Evolutionary conservation across 2,113 vertebrate genomes (phyloP), one percentile per base, ranked within the genome.

Genomic region (Sturnira hondurensis): DNA sequence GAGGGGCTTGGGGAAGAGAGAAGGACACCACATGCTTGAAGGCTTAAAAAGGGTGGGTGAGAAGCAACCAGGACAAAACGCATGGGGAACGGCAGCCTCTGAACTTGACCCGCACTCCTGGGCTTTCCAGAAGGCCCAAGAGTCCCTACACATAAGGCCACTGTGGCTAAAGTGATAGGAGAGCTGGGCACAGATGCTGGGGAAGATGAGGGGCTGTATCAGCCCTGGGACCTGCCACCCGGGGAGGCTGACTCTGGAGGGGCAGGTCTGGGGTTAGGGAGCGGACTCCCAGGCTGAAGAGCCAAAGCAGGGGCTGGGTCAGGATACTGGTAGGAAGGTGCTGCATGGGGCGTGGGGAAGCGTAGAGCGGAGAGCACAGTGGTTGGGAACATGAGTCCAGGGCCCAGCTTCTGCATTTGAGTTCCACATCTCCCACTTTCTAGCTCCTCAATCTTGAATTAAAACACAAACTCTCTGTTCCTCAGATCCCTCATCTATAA

Each of bases 401-500:
- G 56, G 68, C 36, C 65, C 52, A 47, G 22, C 52, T n/a, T 70
- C 52, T 41, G 54, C 26, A 15, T 41, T 41, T 41, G 13, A 5
- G 14, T 91, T 14, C 50, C 41, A 82, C 20, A 24, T 54, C n/a
- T 67, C 52, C 58, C 16, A 80, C 45, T 85, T 88, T 33, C 56
- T 68, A 33, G 3, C 26, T 85, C 71, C 14, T 50, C 78, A 11
- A 77, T 91, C 33, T 52, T 58, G 26, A 10, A 15, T 71, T 73
- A 58, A 82, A 67, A 54, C 13, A 54, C 52, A 82, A 90, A 50
- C 24, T 70, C 24, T 56, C 80, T 41, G 31, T 90, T 93, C 45
- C 74, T 93, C 86, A 77, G 47, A 93, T 77, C 77, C 52, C 52
- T 96, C 67, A 31, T 82, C 36, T 93, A 17, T 87, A 58, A 78